Conservation (phyloP, 2,797 vertebrate genomes). For the Gallinago stenura region DNA sequence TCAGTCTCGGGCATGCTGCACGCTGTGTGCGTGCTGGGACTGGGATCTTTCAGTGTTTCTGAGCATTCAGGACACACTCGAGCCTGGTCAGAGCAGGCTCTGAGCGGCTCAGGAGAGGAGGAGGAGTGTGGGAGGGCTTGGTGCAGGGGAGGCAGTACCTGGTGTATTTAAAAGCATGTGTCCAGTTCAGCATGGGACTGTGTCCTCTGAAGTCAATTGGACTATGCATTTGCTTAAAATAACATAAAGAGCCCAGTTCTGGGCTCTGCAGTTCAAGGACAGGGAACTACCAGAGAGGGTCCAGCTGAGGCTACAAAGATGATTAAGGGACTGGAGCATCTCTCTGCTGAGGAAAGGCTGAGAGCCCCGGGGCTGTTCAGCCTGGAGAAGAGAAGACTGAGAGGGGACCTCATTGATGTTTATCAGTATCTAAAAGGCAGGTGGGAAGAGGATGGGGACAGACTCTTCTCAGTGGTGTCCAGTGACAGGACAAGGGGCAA, state of each 20-base stretch:
- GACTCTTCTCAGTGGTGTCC: not conserved
- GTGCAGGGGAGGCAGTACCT: not conserved
- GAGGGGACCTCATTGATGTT: not conserved
- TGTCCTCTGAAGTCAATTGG: not conserved
- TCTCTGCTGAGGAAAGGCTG: not conserved
- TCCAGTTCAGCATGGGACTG: not conserved
- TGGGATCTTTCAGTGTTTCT: fast-evolving
- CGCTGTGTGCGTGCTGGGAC: fast-evolving
- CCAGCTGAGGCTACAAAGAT: not conserved
- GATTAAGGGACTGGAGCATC: not conserved
- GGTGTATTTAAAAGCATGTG: not conserved
- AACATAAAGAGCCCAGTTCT: not conserved
- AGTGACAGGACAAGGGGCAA: not conserved
- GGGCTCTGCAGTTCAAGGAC: not conserved
- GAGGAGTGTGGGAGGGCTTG: not conserved
- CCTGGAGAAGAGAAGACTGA: not conserved
- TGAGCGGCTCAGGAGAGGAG: not conserved
- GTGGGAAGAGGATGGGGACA: not conserved
- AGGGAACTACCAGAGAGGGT: not conserved
- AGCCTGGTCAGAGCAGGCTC: not conserved
- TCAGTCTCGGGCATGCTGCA: fast-evolving
- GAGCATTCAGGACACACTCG: fast-evolving
- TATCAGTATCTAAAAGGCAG: not conserved
- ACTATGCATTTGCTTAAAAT: not conserved
- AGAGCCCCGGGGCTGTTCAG: not conserved